Percentiles rank a stretch among this genome's conserved stretches.
phyloP scores from a whole-genome alignment of 2,888 invertebrate species.

The Tenthredo amoena region DNA sequence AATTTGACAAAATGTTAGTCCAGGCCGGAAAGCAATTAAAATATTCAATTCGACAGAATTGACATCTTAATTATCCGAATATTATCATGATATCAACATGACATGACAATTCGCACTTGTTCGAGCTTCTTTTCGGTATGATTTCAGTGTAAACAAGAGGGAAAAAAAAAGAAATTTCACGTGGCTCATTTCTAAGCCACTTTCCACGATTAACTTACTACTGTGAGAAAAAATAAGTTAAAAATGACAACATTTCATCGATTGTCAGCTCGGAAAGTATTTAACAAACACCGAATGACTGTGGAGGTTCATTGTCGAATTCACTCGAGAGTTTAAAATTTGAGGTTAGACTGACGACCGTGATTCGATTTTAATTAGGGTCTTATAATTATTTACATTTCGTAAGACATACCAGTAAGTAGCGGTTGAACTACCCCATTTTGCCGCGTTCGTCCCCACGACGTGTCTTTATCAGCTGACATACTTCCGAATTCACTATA shows the following conservation, averaged over 20 bases:
- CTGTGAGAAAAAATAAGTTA: neutral
- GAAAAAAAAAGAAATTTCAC: neutral
- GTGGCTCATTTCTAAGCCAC: neutral
- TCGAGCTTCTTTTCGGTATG: no score
- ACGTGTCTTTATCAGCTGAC: conserved; percentile 66
- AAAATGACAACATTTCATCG: neutral
- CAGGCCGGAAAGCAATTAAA: conserved; percentile 20
- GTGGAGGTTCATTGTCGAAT: neutral
- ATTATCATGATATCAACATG: conserved; percentile 2
- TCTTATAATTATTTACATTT: conserved; percentile 14
- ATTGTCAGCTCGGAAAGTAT: neutral
- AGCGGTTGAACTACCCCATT: conserved; percentile 94
- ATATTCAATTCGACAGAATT: neutral
- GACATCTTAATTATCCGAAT: neutral
- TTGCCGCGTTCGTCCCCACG: conserved; percentile 80
- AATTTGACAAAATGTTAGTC: neutral
- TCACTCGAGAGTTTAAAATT: neutral
- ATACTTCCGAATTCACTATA: conserved; percentile 60
- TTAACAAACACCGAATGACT: neutral
- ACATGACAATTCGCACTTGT: neutral
- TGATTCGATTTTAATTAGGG: neutral
- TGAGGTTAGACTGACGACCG: conserved; percentile 25
- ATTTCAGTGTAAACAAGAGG: neutral
- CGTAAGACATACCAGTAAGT: conserved; percentile 85
- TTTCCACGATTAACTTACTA: neutral